These are phyloP conservation scores for Apogon hyalosoma DNA, from an alignment of 2,797 vertebrate genomes.

Conservation along the genomic window DNA sequence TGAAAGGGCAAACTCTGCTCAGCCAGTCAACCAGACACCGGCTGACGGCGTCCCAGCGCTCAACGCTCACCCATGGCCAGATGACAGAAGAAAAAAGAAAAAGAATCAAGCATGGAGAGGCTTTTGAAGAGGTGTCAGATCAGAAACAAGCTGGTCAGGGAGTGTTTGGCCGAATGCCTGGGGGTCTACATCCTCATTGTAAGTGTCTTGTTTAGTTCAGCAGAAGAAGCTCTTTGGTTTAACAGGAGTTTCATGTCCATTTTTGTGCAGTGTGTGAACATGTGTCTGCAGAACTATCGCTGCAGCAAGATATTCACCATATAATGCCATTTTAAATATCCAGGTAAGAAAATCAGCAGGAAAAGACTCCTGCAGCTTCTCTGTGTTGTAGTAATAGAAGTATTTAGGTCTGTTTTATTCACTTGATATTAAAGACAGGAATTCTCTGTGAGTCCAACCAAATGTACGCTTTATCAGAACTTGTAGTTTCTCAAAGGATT, in stretches of 20 bases:
- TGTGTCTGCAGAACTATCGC: not conserved
- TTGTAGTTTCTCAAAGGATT: not conserved
- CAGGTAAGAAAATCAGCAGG: not conserved
- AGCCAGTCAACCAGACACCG: not conserved
- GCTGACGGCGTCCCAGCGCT: not conserved
- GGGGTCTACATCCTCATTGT: conserved; percentile 83
- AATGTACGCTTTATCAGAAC: not conserved
- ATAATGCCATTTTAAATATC: not conserved
- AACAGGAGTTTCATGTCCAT: not conserved
- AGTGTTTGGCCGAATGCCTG: conserved; percentile 83
- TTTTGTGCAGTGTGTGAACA: not conserved
- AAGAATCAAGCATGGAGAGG: conserved; percentile 64
- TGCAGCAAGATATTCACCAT: not conserved
- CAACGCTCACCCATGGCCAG: conserved; percentile 13
- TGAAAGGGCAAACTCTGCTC: conserved; percentile 66
- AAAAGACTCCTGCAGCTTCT: not conserved
- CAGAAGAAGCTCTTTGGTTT: no score
- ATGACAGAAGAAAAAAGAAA: conserved; percentile 8
- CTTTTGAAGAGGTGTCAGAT: conserved; percentile 74
- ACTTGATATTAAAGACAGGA: not conserved
- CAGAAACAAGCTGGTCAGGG: conserved; percentile 72
- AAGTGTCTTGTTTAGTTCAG: conserved; percentile 52
- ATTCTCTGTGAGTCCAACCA: not conserved
- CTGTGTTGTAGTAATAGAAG: not conserved
- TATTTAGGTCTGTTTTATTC: not conserved